Base-by-base conservation (phyloP, 1,140 invertebrate species). In the Spodoptera frugiperda region DNA sequence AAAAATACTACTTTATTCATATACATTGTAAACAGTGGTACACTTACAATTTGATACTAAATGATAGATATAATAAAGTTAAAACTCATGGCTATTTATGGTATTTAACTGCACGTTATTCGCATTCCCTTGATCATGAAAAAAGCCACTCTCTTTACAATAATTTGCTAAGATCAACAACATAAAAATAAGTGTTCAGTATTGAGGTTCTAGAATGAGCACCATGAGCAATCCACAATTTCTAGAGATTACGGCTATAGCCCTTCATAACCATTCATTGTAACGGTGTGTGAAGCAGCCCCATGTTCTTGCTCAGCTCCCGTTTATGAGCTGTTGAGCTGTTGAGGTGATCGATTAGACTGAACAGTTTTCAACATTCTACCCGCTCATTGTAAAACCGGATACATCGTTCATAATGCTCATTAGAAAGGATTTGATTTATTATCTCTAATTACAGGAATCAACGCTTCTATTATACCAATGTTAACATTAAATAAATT, bases 391-490 rank as follows among this genome's bases (percentile, higher is more conserved):
- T 63, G 59, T 63, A 33, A 63, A 63, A 63, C 59, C 3, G 59
- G 59, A 63, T 44, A 63, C 59, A 63, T 63, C 44, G 17, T 44
- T 63, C 59, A 63, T 46, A 63, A 61, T 39, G 57, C n/a, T 61
- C 33, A 44, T 61, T 61, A 44, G 14, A 17, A 63, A 63, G 39
- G 33, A 44, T 63, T 63, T 63, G 59, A 63, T 63, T 63, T 63
- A 63, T 63, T 15, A 63, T 44, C 59, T 17, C 15, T 63, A 63
- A 63, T 63, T 63, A 19, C 59, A 63, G 59, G 33, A 63, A 63
- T 63, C 59, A 63, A 44, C 59, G 59, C 15, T 44, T 17, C 33
- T 44, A 63, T 44, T 63, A 63, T 3, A 63, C 9, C 59, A 44
- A 15, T 63, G 44, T 63, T 63, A 63, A 63, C 8, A 63, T 44